Evolutionary conservation across 92 coral and sea anemone genomes (phyloP).

Genomic region (Muricea muricata): DNA sequence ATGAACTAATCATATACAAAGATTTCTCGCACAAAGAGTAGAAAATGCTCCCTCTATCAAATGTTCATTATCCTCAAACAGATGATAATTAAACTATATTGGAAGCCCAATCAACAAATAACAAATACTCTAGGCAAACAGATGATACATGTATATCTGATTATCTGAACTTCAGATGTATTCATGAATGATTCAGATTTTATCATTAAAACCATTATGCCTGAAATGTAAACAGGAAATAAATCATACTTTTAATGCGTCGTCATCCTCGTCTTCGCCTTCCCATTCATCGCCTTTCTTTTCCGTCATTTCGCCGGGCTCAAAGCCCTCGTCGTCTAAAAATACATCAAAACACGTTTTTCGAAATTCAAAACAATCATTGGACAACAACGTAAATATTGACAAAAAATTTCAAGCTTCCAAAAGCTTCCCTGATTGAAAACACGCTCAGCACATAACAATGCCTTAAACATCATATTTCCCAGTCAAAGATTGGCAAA

Average conservation of each 20-base stretch:
- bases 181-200: too few relatives aligned
- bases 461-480: not conserved
- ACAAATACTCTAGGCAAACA: not conserved
- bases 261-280: slow-evolving; percentile 99
- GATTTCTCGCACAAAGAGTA: too few relatives aligned
- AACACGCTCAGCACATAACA: not conserved
- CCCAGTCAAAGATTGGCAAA: not conserved
- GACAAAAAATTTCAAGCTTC: not conserved
- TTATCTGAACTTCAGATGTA: not conserved
- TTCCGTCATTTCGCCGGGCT: slow-evolving; percentile 73
- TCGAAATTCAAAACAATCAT: too few relatives aligned
- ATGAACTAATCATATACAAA: too few relatives aligned
- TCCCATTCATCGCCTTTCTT: slow-evolving; percentile 89
- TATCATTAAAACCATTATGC: not conserved
- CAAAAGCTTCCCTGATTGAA: not conserved
- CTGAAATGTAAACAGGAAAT: not conserved
- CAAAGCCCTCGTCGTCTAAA: slow-evolving; percentile 90
- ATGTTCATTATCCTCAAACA: too few relatives aligned
- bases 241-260: slow-evolving; percentile 74
- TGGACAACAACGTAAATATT: too few relatives aligned
- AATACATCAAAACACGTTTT: not conserved
- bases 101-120: too few relatives aligned
- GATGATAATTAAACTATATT: too few relatives aligned
- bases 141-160: too few relatives aligned
- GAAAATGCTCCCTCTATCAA: too few relatives aligned